Conservation (phyloP, 1,140 invertebrate genomes). For the Adoxophyes honmai region DNA sequence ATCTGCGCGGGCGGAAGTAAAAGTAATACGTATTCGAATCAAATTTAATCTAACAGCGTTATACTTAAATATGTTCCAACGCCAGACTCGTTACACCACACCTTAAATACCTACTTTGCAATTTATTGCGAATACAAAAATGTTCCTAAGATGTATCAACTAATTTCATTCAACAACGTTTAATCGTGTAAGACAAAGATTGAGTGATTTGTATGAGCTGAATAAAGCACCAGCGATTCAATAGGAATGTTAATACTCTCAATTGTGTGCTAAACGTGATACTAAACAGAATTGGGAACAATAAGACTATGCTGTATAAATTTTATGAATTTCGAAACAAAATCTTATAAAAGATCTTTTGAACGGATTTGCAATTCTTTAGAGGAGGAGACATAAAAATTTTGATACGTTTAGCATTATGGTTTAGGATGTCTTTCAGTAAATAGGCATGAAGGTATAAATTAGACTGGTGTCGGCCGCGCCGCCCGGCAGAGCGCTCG, state of each 20-base stretch:
- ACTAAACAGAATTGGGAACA: constrained; percentile 45
- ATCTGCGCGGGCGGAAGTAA: constrained; percentile 14
- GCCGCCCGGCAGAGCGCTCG: constrained; percentile 43
- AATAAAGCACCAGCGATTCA: constrained; percentile 39
- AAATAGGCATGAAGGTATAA: constrained; percentile 73
- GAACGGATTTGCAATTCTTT: constrained; percentile 55
- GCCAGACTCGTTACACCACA: neutral
- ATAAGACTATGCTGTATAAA: constrained; percentile 56
- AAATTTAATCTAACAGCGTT: constrained; percentile 1
- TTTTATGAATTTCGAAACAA: constrained; percentile 48
- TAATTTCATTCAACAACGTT: constrained; percentile 2
- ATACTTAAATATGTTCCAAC: neutral
- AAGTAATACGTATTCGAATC: constrained; percentile 4
- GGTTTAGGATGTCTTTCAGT: constrained; percentile 39
- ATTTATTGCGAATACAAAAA: neutral
- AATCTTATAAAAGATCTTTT: constrained; percentile 38
- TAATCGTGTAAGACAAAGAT: constrained; percentile 21
- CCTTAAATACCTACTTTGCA: neutral
- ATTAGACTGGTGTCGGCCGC: constrained; percentile 55
- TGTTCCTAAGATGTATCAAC: neutral
- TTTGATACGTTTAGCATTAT: constrained; percentile 37
- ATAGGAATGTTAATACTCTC: constrained; percentile 61
- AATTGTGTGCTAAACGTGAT: constrained; percentile 60
- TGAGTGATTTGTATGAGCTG: constrained; percentile 30
- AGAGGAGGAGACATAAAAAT: constrained; percentile 42